Evolutionary conservation across 2,797 vertebrate species (phyloP).

Genomic region (Platalea minor): DNA sequence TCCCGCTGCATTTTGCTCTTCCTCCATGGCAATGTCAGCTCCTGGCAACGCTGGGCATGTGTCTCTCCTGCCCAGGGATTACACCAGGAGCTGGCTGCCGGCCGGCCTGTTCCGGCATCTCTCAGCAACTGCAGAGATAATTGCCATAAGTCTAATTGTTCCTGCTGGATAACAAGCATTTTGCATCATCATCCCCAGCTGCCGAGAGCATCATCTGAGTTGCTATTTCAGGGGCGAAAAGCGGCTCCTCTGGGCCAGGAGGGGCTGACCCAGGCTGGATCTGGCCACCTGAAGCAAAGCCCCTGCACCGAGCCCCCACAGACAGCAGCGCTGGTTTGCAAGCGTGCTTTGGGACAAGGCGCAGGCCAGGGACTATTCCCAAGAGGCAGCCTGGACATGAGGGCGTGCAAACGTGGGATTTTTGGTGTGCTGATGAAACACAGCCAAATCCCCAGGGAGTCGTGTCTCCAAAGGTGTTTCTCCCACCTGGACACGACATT

Average conservation of each 20-base stretch:
- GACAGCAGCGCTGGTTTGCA: neutral
- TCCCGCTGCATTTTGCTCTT: neutral
- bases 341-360: neutral
- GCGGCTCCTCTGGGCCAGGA: neutral
- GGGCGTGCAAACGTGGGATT: neutral
- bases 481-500: rapidly evolving
- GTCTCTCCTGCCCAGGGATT: neutral
- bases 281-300: neutral
- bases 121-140: slow-evolving; percentile 52
- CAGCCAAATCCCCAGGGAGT: neutral
- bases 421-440: neutral
- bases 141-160: slow-evolving; percentile 61
- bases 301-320: rapidly evolving
- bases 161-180: slow-evolving; percentile 51
- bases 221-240: slow-evolving; percentile 40
- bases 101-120: neutral
- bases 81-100: neutral
- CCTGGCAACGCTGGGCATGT: neutral
- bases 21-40: neutral
- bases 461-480: neutral
- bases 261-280: slow-evolving; percentile 13
- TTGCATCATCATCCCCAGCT: slow-evolving; percentile 52
- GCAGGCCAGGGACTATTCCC: neutral
- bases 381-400: neutral
- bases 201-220: neutral